Conservation (phyloP, 2,888 invertebrate species). For the Lysandra coridon region DNA sequence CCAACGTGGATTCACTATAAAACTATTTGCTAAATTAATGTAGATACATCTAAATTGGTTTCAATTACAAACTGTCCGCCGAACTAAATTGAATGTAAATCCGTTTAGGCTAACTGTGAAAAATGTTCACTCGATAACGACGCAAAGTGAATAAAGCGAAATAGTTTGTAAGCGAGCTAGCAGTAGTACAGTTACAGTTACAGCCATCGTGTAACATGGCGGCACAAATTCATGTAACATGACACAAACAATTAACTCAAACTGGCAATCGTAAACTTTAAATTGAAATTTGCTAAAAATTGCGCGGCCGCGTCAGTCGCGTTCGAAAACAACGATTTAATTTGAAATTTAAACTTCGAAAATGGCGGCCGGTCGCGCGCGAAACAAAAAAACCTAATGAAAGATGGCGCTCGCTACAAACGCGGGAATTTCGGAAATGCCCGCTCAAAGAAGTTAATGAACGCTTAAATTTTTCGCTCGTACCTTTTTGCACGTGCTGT, state of each 20-base stretch:
- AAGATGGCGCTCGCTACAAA: conserved; percentile 35
- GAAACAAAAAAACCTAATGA: conserved; percentile 40
- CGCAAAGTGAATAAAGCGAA: neutral
- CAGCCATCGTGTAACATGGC: neutral
- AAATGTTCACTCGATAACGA: neutral
- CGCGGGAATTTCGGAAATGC: conserved; percentile 41
- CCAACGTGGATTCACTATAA: neutral
- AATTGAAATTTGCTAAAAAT: conserved; percentile 17
- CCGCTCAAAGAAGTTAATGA: conserved; percentile 31
- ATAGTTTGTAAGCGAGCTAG: neutral
- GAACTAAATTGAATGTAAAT: conserved; percentile 4
- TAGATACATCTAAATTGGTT: conserved; percentile 9
- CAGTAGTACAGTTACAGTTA: neutral
- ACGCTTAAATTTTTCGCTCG: conserved; percentile 30
- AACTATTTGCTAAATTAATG: neutral
- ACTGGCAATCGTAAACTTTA: conserved; percentile 9
- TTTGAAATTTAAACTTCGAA: conserved; percentile 27
- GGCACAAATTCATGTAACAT: neutral
- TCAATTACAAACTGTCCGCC: conserved; percentile 15
- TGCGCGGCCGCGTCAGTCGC: neutral
- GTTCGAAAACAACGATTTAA: conserved; percentile 27
- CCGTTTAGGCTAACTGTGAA: conserved; percentile 4
- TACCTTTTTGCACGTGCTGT: conserved; percentile 29
- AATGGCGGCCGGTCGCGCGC: conserved; percentile 30
- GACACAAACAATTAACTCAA: neutral